These are phyloP conservation scores for Lacanobia wlatinum DNA, from an alignment of 2,888 invertebrate species.

Conservation along the genomic window DNA sequence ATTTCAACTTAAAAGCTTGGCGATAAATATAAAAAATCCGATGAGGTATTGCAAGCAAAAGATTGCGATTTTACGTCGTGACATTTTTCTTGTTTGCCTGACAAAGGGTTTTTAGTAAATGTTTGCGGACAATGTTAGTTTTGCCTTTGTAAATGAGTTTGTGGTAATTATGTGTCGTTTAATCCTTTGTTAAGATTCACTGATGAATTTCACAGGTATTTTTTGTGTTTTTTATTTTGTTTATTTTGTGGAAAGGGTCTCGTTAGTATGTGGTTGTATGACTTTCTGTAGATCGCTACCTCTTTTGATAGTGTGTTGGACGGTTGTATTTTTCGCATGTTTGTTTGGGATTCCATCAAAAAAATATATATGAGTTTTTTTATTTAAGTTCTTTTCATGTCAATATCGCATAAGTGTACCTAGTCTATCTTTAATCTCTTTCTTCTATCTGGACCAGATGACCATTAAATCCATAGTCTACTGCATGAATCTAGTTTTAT, in stretches of 20 bases:
- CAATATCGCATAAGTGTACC: not conserved
- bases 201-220: conserved; percentile 56
- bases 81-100: conserved; percentile 83
- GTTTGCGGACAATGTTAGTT: conserved; percentile 80
- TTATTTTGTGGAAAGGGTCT: conserved; percentile 22
- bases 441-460: not conserved
- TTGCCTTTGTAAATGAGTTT: conserved; percentile 84
- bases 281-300: conserved; percentile 35
- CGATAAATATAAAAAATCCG: conserved; percentile 86
- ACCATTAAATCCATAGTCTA: not conserved
- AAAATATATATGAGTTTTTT: not conserved
- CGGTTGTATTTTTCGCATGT: not conserved
- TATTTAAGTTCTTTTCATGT: not conserved
- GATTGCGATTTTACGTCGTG: conserved; percentile 70
- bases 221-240: conserved; percentile 8
- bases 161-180: conserved; percentile 79
- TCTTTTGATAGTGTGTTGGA: not conserved
- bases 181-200: conserved; percentile 67
- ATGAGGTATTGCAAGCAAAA: conserved; percentile 84
- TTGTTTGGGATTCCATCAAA: not conserved
- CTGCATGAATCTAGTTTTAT: not conserved
- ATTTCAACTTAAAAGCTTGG: conserved; percentile 89
- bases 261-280: conserved; percentile 45
- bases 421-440: not conserved
- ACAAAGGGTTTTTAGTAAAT: conserved; percentile 82